Conservation (phyloP, 2,113 vertebrate species). For the Xiphorhynchus elegans region DNA sequence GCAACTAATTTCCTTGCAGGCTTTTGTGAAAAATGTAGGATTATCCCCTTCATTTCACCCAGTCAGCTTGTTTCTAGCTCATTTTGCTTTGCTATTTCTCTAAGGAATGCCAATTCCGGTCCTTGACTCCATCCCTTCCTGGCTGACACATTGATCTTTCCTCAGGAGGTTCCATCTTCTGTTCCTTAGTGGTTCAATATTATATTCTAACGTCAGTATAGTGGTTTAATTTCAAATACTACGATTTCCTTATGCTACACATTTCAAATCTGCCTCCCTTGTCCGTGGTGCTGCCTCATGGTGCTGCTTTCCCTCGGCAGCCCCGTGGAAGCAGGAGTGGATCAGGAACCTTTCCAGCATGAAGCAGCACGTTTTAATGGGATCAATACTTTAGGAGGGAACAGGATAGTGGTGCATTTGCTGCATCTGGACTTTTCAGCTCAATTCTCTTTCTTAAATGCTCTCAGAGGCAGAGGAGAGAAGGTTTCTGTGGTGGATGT, state of each 20-base stretch:
- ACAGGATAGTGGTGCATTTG: rapidly evolving
- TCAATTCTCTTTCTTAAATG: background rate
- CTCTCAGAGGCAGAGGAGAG: background rate
- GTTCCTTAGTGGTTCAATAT: background rate
- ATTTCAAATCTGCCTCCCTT: background rate
- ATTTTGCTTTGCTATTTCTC: background rate
- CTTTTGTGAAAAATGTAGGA: conserved; percentile 11
- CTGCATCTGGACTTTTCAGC: background rate
- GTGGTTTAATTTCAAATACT: background rate
- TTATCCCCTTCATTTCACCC: conserved; percentile 35
- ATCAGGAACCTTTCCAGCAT: rapidly evolving
- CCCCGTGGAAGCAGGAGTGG: background rate
- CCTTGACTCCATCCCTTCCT: background rate
- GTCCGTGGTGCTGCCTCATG: background rate
- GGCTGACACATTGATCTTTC: background rate
- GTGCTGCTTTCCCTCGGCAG: background rate
- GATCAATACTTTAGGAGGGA: background rate
- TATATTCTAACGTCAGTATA: background rate
- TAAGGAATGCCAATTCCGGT: background rate
- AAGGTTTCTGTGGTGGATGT: background rate
- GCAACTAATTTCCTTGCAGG: conserved; percentile 1
- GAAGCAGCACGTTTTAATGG: background rate
- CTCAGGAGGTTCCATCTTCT: background rate
- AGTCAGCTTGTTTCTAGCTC: conserved; percentile 4
- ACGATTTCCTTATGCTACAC: background rate